Evolutionary conservation across 1,140 invertebrate species (phyloP).

Genomic region (Drosophila seguyi): DNA sequence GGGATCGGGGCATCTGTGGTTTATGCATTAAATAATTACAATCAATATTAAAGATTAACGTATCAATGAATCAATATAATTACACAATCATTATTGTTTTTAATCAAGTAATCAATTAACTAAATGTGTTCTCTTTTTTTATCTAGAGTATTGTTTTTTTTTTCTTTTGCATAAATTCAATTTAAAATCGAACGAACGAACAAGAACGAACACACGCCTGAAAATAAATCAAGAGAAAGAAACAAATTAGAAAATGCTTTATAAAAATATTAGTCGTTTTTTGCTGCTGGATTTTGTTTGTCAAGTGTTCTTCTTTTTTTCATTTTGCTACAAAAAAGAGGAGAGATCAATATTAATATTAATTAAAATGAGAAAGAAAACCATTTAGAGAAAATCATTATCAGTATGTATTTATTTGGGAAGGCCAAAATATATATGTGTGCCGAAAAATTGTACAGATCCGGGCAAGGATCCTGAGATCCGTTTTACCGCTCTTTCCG

Average conservation of each 20-base stretch:
- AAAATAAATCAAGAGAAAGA: conserved; percentile 82
- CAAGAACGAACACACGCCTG: conserved; percentile 78
- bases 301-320: conserved; percentile 43
- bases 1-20: conserved; percentile 36
- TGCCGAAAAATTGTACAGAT: conserved; percentile 64
- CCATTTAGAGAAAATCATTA: conserved; percentile 68
- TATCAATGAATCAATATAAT: conserved; percentile 75
- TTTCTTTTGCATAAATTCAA: conserved; percentile 70
- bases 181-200: conserved; percentile 75
- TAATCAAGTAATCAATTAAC: conserved; percentile 74
- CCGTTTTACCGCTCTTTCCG: conserved; percentile 2
- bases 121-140: conserved; percentile 52
- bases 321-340: conserved; percentile 60
- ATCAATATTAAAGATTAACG: conserved; percentile 66
- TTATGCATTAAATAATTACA: conserved; percentile 76
- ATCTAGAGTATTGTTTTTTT: conserved; percentile 18
- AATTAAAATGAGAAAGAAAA: conserved; percentile 75
- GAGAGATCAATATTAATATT: conserved; percentile 40
- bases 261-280: conserved; percentile 39
- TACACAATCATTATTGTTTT: conserved; percentile 73
- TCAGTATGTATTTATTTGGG: conserved; percentile 56
- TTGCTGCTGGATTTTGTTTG: conserved; percentile 39
- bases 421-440: conserved; percentile 56
- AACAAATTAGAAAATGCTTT: conserved; percentile 78
- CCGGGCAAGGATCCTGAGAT: conserved; percentile 40